These are phyloP conservation scores for Pasiphila rectangulata DNA, from an alignment of 2,888 invertebrate species.

Conservation along the genomic window DNA sequence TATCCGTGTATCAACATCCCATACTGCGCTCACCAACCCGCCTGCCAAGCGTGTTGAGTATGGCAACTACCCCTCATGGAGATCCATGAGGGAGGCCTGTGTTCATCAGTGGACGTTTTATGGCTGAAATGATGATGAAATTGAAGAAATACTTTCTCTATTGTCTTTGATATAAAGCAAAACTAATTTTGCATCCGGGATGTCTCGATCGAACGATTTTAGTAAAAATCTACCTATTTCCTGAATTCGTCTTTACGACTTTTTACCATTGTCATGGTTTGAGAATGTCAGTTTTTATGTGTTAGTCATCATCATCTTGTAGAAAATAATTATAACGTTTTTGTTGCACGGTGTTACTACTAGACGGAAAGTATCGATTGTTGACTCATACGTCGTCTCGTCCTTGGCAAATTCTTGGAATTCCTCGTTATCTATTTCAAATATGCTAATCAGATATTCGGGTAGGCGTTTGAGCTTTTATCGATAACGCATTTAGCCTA, in stretches of 20 bases:
- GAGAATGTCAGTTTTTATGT: slow-evolving; percentile 1
- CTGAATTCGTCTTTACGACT: slow-evolving; percentile 1
- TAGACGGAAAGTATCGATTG: slow-evolving; percentile 2
- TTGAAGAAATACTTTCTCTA: too few relatives aligned
- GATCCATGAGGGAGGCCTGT: too few relatives aligned
- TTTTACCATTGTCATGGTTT: slow-evolving; percentile 5
- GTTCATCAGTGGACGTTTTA: too few relatives aligned
- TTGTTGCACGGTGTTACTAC: background rate
- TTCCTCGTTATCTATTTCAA: slow-evolving; percentile 1
- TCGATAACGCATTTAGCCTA: background rate
- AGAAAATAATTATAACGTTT: background rate
- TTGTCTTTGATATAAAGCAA: too few relatives aligned
- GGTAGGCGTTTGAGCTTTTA: slow-evolving; percentile 6
- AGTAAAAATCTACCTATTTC: background rate
- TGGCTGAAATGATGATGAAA: too few relatives aligned
- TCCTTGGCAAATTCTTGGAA: slow-evolving; percentile 6
- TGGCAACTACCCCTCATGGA: too few relatives aligned
- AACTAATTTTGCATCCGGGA: slow-evolving; percentile 4
- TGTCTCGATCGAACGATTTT: background rate
- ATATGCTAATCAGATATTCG: slow-evolving; percentile 6
- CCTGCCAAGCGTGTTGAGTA: too few relatives aligned
- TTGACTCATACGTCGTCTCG: slow-evolving; percentile 9
- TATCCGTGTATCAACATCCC: too few relatives aligned
- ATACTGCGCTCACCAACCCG: too few relatives aligned
- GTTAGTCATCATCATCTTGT: background rate